Conservation (phyloP, 2,888 invertebrate species). For the Tiphia femorata region DNA sequence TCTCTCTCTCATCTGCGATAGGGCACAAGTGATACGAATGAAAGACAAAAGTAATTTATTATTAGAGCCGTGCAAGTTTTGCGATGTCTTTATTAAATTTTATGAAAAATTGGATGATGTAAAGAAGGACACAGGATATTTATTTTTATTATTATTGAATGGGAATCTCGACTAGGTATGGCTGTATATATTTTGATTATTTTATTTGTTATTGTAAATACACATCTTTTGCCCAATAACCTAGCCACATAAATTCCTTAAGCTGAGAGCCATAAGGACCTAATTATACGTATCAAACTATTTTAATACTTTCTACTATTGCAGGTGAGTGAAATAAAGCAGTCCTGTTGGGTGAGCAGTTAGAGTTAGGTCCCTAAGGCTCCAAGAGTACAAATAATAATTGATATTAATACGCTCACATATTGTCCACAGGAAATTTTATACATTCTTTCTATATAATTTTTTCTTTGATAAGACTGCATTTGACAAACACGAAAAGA, state of each 20-base stretch:
- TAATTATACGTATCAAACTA: constrained; percentile 26
- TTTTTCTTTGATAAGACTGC: no score
- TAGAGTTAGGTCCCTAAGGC: constrained; percentile 45
- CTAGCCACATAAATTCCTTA: constrained; percentile 46
- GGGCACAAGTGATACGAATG: constrained; percentile 50
- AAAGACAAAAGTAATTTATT: constrained; percentile 51
- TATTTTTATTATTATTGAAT: constrained; percentile 59
- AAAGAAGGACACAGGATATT: constrained; percentile 61
- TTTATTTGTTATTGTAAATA: constrained; percentile 54
- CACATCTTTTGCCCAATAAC: constrained; percentile 58
- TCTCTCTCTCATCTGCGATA: constrained; percentile 37
- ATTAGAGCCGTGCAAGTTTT: constrained; percentile 42
- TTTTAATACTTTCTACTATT: constrained; percentile 5
- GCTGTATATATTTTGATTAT: constrained; percentile 44
- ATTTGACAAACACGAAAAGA: no score
- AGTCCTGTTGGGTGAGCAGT: constrained; percentile 13
- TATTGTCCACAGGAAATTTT: constrained; percentile 30
- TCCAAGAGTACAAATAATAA: constrained; percentile 38
- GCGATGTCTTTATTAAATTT: constrained; percentile 50
- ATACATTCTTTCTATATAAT: no score
- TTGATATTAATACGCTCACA: constrained; percentile 22
- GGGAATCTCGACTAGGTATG: constrained; percentile 62
- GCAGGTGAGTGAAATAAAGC: background rate
- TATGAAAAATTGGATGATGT: constrained; percentile 56
- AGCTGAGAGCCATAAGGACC: constrained; percentile 50